Percentiles rank a stretch among this genome's conserved stretches.
Evolutionary conservation across 2,797 vertebrate genomes (phyloP).

Genomic region (Microctenopoma lineatum): DNA sequence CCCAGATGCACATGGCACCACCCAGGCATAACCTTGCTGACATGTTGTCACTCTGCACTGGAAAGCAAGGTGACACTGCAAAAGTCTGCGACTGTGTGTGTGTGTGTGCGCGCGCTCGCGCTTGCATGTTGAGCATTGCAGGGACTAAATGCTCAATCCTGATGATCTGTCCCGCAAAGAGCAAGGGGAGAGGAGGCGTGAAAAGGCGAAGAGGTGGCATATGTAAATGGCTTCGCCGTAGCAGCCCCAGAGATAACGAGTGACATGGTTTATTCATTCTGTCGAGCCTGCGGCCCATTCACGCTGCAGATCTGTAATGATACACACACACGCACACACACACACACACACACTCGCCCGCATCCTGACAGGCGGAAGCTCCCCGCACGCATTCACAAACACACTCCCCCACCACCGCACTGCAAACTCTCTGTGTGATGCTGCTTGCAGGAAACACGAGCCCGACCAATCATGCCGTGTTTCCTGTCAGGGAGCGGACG

Average conservation of each 20-base stretch:
- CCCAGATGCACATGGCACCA: slow-evolving; percentile 40
- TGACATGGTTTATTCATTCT: slow-evolving; percentile 69
- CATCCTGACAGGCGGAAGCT: slow-evolving; percentile 51
- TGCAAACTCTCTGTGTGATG: slow-evolving; percentile 1
- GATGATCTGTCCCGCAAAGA: slow-evolving; percentile 62
- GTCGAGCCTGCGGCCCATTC: background rate
- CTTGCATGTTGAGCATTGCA: background rate
- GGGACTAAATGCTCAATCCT: slow-evolving; percentile 60
- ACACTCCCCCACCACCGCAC: slow-evolving; percentile 11
- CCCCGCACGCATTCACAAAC: slow-evolving; percentile 23
- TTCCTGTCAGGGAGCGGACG: slow-evolving; percentile 54
- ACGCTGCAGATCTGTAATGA: slow-evolving; percentile 45
- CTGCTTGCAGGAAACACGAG: slow-evolving; percentile 11
- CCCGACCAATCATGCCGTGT: slow-evolving; percentile 37
- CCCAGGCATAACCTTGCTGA: slow-evolving; percentile 65
- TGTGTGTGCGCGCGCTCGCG: background rate
- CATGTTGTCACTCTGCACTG: slow-evolving; percentile 65
- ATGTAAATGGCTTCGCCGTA: slow-evolving; percentile 69
- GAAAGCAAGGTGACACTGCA: slow-evolving; percentile 64
- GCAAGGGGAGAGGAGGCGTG: slow-evolving; percentile 24
- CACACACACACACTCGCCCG: slow-evolving; percentile 18
- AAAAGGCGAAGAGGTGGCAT: slow-evolving; percentile 62
- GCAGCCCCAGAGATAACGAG: slow-evolving; percentile 69
- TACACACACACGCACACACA: slow-evolving; percentile 22
- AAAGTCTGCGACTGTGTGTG: slow-evolving; percentile 24